Conservation (phyloP, 2,888 invertebrate genomes). For the Melanotus villosus region DNA sequence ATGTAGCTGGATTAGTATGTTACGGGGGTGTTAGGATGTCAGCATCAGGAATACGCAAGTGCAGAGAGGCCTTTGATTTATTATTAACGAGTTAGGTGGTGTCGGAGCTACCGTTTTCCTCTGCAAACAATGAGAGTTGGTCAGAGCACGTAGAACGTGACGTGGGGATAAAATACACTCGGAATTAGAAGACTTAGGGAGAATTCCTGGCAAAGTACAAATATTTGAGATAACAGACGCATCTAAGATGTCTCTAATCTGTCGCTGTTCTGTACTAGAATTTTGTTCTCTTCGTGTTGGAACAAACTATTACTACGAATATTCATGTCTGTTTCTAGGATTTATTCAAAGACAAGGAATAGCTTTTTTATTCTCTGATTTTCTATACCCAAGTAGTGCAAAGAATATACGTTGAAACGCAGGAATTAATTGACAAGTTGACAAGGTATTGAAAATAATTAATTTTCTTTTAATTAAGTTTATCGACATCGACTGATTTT, state of each 20-base stretch:
- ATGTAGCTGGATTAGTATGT: slow-evolving; percentile 29
- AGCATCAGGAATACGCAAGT: slow-evolving; percentile 31
- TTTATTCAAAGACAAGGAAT: neutral
- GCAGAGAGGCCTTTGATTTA: slow-evolving; percentile 35
- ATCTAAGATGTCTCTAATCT: slow-evolving; percentile 27
- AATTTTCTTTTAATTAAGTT: too few relatives aligned
- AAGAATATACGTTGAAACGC: too few relatives aligned
- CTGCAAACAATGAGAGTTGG: slow-evolving; percentile 3
- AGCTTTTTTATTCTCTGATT: neutral
- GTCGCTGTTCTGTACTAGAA: neutral
- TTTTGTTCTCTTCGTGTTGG: neutral
- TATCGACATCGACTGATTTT: too few relatives aligned
- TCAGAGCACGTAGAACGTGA: slow-evolving; percentile 20
- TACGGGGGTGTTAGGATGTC: slow-evolving; percentile 29
- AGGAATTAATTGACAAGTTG: too few relatives aligned
- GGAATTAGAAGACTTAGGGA: neutral
- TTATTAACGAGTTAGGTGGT: slow-evolving; percentile 30
- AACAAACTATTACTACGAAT: slow-evolving; percentile 1
- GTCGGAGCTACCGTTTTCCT: slow-evolving; percentile 17
- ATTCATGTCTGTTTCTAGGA: neutral
- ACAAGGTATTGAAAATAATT: too few relatives aligned
- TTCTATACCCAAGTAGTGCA: too few relatives aligned
- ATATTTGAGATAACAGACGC: slow-evolving; percentile 28
- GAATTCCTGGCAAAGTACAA: slow-evolving; percentile 24
- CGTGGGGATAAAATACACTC: slow-evolving; percentile 17